Evolutionary conservation across 1,140 invertebrate genomes (phyloP), one percentile per base, ranked within the genome.

Genomic region (Drosophila trapezifrons): DNA sequence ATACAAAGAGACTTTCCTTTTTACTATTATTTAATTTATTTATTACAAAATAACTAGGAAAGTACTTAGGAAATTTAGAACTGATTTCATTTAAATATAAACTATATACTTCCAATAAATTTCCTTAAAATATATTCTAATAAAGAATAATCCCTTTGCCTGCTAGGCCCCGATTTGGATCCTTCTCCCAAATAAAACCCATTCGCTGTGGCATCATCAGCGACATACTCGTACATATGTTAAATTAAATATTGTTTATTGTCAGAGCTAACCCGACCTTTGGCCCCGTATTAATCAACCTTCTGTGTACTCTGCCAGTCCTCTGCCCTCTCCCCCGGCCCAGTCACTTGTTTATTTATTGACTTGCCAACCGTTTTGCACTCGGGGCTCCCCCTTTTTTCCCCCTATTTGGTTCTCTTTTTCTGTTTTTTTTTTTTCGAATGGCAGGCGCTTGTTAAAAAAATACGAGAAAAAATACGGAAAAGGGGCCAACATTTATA

Each of bases 171-270:
- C 13, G 22, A 43, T 13, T 29, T 20, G 10, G 4, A 67, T 43
- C 17, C 15, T 32, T 2, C 37, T 10, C 22, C 18, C 29, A 10
- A 32, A 32, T 32, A 0, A 9, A 32, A 22, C 9, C 18, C 25
- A n/a, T 32, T 40, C 40, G 45, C 32, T 55, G 46, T 56, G 60
- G 35, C 51, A 42, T 54, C 51, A 62, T 70, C 17, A 49, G 37
- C 55, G 35, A 76, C 63, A 76, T 59, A n/a, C n/a, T n/a, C n/a
- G n/a, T n/a, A 77, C 74, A 77, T 47, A 70, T 77, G 74, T 77
- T 22, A 77, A 77, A 77, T 77, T 77, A 77, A 77, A 77, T 77
- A 77, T 77, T 69, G 73, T 77, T 77, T 77, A 77, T 77, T 77
- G 73, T 51, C 73, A 77, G 74, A 64, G 70, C 72, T 37, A 64